These are phyloP conservation scores for Spinus olivaceus DNA, from an alignment of 2,797 vertebrate species.

Conservation along the genomic window DNA sequence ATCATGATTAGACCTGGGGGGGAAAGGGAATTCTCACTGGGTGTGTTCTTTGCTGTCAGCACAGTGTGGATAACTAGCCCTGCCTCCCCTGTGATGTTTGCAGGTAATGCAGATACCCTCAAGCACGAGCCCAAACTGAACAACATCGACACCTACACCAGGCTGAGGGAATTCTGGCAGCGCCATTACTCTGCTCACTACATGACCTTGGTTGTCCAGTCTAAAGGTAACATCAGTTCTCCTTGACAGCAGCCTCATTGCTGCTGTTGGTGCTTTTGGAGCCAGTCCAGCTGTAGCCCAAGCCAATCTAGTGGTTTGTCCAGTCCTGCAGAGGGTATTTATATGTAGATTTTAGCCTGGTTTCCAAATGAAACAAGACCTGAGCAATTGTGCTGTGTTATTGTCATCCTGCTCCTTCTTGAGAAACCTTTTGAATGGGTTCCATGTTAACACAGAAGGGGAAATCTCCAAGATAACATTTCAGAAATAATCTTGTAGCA, in stretches of 20 bases:
- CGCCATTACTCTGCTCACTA: constrained; percentile 92
- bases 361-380: not conserved
- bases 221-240: constrained; percentile 82
- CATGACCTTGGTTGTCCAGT: constrained; percentile 94
- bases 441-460: not conserved
- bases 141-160: constrained; percentile 87
- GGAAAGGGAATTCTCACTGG: accelerated
- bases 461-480: not conserved
- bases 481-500: not conserved
- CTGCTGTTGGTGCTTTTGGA: not conserved
- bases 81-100: not conserved
- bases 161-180: constrained; percentile 88
- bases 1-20: not conserved
- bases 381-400: not conserved
- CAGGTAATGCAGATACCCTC: constrained; percentile 93
- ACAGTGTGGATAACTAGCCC: not conserved
- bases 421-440: not conserved
- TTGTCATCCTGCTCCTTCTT: not conserved
- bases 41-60: not conserved
- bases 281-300: not conserved
- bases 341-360: constrained; percentile 14
- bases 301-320: not conserved
- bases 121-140: constrained; percentile 88
- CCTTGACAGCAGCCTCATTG: not conserved
- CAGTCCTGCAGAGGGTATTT: constrained; percentile 1